phyloP scores from a whole-genome alignment of 2,888 invertebrate species.

The Tachina fera region DNA sequence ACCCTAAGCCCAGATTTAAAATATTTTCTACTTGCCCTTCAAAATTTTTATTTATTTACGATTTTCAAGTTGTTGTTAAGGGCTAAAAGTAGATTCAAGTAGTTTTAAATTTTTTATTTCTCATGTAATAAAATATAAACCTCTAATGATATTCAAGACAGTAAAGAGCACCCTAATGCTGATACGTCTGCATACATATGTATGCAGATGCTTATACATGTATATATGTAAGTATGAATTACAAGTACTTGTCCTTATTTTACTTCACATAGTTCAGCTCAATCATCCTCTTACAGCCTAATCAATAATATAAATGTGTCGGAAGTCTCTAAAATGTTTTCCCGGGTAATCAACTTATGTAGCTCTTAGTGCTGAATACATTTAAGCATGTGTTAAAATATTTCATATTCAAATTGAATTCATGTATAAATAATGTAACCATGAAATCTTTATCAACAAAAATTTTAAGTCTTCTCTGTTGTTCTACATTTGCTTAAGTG shows the following conservation, averaged over 20 bases:
- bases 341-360: not conserved
- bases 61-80: too few relatives aligned
- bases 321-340: slow-evolving; percentile 10
- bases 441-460: not conserved
- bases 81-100: too few relatives aligned
- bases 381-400: slow-evolving; percentile 17
- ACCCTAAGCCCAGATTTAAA: too few relatives aligned
- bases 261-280: not conserved
- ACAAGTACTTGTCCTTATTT: not conserved
- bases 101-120: too few relatives aligned
- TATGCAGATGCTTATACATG: not conserved
- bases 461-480: not conserved
- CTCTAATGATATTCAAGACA: too few relatives aligned
- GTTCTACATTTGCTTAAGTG: not conserved
- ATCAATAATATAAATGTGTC: not conserved
- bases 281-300: not conserved
- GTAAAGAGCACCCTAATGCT: too few relatives aligned
- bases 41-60: too few relatives aligned
- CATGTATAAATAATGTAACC: not conserved
- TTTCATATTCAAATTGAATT: slow-evolving; percentile 37
- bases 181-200: not conserved
- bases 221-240: too few relatives aligned
- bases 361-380: slow-evolving; percentile 7
- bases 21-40: too few relatives aligned
- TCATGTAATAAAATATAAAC: too few relatives aligned